Base-by-base conservation (phyloP, 2,888 invertebrate species). In the Meliscaeva auricollis region DNA sequence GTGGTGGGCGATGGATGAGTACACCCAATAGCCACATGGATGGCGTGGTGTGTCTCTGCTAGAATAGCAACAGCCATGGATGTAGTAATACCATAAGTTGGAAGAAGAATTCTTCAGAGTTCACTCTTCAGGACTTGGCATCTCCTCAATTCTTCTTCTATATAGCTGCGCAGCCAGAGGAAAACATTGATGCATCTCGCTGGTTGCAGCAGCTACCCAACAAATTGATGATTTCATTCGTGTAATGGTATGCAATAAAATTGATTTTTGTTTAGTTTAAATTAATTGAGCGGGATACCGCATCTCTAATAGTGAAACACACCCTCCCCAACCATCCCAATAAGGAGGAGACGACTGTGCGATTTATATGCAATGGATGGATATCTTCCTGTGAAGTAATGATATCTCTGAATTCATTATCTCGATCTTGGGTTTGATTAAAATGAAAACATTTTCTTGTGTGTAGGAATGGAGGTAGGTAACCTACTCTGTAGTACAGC, bases 151-250 rank as follows among this genome's bases (percentile, higher is more conserved):
- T n/a, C n/a, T n/a, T 17, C 15, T 48, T 30, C 17, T 13, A 46
- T 64, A 58, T 32, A 32, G 13, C 35, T 38, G n/a, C 11, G 1
- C 44, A 46, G 35, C 41, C 26, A 26, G 26, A 26, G n/a, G 22
- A 66, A 35, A 20, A 17, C 66, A 66, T 66, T 66, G 62, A 69
- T 79, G 83, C 79, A 78, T 66, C 70, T 6, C 70, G 74, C 84
- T 79, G 79, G 70, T 75, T 84, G 84, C 79, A 79, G 75, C 84
- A 79, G 70, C 75, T 60, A 85, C 69, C 85, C 85, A 85, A 76
- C 81, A 73, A 85, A 85, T 85, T 85, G 85, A 85, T 85, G 85
- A 81, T 85, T 85, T 85, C 85, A 85, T 85, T 85, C 85, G 73
- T 85, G 76, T 85, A 85, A 85, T 85, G 81, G 72, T 73, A 85